phyloP scores from a whole-genome alignment of 2,113 vertebrate genomes.

The Agapornis roseicollis region DNA sequence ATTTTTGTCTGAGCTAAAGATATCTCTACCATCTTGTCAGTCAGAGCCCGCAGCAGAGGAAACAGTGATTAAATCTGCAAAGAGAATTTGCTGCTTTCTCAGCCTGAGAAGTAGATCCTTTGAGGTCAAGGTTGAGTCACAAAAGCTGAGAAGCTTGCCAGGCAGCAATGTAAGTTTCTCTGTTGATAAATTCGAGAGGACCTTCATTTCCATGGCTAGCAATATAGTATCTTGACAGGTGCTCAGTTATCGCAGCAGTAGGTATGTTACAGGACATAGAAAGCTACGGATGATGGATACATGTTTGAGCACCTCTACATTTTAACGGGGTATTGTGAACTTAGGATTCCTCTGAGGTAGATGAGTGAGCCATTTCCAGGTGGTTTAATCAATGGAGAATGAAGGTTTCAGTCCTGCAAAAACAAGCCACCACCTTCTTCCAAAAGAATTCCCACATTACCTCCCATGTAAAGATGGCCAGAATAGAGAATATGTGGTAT shows the following conservation, averaged over 20 bases:
- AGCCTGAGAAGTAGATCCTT: conserved; percentile 7
- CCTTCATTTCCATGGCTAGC: conserved; percentile 31
- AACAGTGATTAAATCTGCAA: conserved; percentile 51
- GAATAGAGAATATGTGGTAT: neutral
- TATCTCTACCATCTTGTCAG: conserved; percentile 35
- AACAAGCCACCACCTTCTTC: neutral
- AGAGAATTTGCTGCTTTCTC: conserved; percentile 32
- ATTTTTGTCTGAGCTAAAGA: conserved; percentile 5
- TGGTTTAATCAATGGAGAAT: neutral
- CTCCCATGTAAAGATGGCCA: neutral
- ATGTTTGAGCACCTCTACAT: neutral
- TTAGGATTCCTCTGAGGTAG: neutral
- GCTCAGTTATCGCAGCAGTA: conserved; percentile 43
- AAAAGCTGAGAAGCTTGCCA: conserved; percentile 34
- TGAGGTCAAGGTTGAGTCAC: conserved; percentile 58
- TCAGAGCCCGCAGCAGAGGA: conserved; percentile 10
- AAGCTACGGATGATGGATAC: neutral
- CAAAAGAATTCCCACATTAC: neutral
- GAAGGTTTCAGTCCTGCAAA: neutral
- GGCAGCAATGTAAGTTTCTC: conserved; percentile 2
- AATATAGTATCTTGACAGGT: conserved; percentile 41
- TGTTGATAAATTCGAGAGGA: conserved; percentile 13
- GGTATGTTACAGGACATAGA: neutral
- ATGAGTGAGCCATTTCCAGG: neutral
- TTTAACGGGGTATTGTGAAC: neutral